Evolutionary conservation across 2,797 vertebrate genomes (phyloP).

Genomic region (Glossophaga mutica): DNA sequence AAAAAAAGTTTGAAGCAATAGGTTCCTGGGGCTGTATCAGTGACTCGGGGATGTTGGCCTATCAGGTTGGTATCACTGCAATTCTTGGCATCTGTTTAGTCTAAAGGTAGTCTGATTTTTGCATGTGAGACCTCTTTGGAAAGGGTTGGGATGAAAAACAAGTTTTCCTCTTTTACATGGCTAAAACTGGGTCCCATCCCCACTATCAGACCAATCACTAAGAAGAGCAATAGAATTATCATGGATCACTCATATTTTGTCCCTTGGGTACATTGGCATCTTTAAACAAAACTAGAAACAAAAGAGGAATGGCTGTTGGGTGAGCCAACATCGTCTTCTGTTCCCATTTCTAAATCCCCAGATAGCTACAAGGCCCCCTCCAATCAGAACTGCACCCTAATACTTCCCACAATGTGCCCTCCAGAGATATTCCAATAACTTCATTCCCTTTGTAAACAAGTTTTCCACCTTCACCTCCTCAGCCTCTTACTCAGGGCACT

Average conservation of each 20-base stretch:
- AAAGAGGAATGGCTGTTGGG: not conserved
- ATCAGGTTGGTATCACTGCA: not conserved
- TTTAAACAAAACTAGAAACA: not conserved
- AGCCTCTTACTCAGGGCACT: not conserved
- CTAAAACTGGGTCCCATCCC: not conserved
- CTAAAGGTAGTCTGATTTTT: not conserved
- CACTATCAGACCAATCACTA: not conserved
- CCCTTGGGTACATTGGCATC: not conserved
- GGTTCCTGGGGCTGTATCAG: not conserved
- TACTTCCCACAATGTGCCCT: not conserved
- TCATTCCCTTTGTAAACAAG: not conserved
- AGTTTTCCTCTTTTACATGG: not conserved
- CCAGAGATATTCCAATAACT: not conserved
- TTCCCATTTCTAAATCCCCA: not conserved
- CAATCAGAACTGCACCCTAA: not conserved
- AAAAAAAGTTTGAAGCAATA: not conserved
- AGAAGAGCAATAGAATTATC: not conserved
- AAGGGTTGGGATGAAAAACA: not conserved
- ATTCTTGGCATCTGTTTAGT: not conserved
- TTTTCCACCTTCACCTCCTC: not conserved
- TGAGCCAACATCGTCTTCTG: not conserved
- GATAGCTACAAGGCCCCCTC: not conserved
- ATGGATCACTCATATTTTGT: not conserved
- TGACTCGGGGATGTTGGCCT: not conserved
- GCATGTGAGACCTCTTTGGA: not conserved